Evolutionary conservation across 2,888 invertebrate species (phyloP).

Genomic region (Agrilus biguttatus): DNA sequence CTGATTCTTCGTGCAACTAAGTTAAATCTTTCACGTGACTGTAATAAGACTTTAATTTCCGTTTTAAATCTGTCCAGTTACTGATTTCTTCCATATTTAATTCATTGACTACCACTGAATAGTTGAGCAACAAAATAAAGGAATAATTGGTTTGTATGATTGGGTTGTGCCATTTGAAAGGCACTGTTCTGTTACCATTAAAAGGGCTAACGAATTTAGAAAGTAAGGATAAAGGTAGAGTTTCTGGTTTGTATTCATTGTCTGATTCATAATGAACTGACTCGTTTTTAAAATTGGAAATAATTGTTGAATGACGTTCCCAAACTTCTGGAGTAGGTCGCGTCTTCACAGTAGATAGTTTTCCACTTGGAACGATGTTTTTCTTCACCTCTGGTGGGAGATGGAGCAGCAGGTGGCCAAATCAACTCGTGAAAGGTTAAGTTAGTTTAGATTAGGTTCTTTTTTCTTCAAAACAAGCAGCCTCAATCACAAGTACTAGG

Average conservation of each 20-base stretch:
- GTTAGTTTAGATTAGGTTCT: too few species aligned
- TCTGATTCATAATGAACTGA: too few species aligned
- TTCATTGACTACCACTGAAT: background rate
- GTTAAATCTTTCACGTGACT: slow-evolving; percentile 4
- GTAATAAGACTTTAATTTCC: slow-evolving; percentile 6
- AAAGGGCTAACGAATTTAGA: slow-evolving; percentile 1
- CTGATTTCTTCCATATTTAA: background rate
- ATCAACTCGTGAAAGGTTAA: too few species aligned
- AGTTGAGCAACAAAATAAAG: background rate
- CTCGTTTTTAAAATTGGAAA: too few species aligned
- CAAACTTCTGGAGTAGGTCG: too few species aligned
- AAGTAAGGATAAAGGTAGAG: background rate
- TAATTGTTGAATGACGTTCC: too few species aligned
- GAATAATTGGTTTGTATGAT: background rate
- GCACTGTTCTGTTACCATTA: background rate
- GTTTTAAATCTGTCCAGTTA: background rate
- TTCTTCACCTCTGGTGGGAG: too few species aligned
- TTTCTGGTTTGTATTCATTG: background rate
- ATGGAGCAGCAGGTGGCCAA: too few species aligned
- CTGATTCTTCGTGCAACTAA: slow-evolving; percentile 7
- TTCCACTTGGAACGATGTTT: too few species aligned
- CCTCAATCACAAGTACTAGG: too few species aligned
- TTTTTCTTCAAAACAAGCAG: too few species aligned
- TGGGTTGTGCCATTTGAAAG: background rate
- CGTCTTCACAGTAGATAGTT: too few species aligned